Conservation (phyloP, 2,888 invertebrate genomes). For the Gisinianus flammeolus region DNA sequence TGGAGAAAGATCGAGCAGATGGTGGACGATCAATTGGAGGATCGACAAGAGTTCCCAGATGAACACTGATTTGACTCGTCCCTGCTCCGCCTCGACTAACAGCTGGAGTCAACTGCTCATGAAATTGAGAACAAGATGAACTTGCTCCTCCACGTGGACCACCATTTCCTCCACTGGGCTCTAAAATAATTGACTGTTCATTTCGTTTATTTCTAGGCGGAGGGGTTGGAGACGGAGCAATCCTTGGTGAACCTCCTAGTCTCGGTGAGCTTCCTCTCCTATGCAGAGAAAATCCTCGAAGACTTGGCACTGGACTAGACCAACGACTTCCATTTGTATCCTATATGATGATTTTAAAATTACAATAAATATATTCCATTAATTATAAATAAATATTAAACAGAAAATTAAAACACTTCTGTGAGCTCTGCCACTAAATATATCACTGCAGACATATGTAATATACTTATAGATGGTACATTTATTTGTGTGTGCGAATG, state of each 20-base stretch:
- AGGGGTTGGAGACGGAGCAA: conserved; percentile 57
- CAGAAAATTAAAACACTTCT: background rate
- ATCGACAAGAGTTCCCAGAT: background rate
- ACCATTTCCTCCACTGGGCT: background rate
- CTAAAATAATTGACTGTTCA: conserved; percentile 44
- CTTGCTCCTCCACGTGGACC: background rate
- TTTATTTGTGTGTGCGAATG: no score
- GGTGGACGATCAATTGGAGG: conserved; percentile 47
- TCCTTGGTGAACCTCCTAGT: conserved; percentile 57
- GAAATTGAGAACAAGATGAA: background rate
- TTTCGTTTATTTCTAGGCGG: conserved; percentile 52
- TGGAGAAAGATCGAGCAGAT: conserved; percentile 53
- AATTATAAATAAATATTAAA: background rate
- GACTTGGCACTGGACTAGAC: conserved; percentile 58
- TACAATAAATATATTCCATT: background rate
- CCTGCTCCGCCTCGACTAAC: background rate
- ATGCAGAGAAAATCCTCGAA: conserved; percentile 55
- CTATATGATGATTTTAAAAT: conserved; percentile 6
- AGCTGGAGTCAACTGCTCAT: background rate
- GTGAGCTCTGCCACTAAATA: no score
- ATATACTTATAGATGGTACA: no score
- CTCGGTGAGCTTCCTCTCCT: conserved; percentile 58
- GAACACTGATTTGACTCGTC: conserved; percentile 16
- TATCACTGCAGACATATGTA: no score
- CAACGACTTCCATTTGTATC: conserved; percentile 52